Conservation (phyloP, 1,140 invertebrate genomes). For the Asbolus verrucosus region DNA sequence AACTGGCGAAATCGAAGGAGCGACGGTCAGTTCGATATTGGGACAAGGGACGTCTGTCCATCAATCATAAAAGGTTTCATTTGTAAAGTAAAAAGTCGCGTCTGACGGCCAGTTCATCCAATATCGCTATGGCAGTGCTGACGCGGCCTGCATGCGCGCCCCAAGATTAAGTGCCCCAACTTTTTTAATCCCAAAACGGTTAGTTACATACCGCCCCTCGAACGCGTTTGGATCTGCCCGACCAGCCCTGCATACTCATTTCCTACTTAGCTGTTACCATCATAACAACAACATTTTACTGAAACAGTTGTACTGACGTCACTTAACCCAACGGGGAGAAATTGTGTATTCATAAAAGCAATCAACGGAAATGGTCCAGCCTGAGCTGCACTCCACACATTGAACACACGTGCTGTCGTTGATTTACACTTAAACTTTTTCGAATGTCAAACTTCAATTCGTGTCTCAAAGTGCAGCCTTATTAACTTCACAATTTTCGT, state of each 20-base stretch:
- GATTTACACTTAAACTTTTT: constrained; percentile 17
- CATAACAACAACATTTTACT: not conserved
- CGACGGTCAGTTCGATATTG: constrained; percentile 40
- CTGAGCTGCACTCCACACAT: constrained; percentile 12
- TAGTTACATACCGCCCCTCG: not conserved
- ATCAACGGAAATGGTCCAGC: constrained; percentile 10
- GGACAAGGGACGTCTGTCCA: constrained; percentile 46
- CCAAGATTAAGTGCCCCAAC: constrained; percentile 51
- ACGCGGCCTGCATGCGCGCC: constrained; percentile 40
- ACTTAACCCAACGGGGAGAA: not conserved
- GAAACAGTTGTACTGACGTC: not conserved
- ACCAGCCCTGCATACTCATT: not conserved
- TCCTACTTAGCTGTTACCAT: not conserved
- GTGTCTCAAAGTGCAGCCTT: not conserved
- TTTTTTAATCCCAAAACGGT: constrained; percentile 52
- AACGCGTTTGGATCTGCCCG: not conserved
- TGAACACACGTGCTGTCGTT: constrained; percentile 24
- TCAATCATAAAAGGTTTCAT: constrained; percentile 58
- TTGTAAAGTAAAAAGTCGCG: constrained; percentile 48
- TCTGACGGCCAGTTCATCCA: constrained; percentile 43
- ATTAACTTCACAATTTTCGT: too few species aligned
- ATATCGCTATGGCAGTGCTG: constrained; percentile 47
- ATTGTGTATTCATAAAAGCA: constrained; percentile 24
- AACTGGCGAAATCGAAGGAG: not conserved
- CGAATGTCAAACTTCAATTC: constrained; percentile 6